phyloP scores from a whole-genome alignment of 1,140 invertebrate genomes.

The Gryllus bimaculatus region DNA sequence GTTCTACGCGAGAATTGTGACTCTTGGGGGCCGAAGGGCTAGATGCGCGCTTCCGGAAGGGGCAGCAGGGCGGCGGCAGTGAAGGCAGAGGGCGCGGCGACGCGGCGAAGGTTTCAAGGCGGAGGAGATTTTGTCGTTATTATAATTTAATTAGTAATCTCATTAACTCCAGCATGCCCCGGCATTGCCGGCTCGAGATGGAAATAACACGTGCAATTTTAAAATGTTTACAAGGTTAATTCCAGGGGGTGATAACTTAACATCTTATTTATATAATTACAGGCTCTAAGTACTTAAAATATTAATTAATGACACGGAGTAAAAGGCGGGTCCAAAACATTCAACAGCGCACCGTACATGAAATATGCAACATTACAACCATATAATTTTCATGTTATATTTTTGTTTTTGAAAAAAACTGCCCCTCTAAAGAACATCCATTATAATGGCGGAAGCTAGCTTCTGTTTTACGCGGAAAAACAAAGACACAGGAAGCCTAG shows the following conservation, averaged over 20 bases:
- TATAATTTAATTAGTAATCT: slow-evolving; percentile 6
- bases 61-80: too few species aligned
- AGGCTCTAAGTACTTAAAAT: background rate
- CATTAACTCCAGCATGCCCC: background rate
- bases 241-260: background rate
- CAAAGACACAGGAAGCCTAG: background rate
- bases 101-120: background rate
- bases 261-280: slow-evolving; percentile 1
- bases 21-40: too few species aligned
- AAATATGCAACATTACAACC: background rate
- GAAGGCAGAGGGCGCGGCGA: too few species aligned
- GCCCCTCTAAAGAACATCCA: background rate
- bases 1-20: too few species aligned
- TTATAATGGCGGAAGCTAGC: background rate
- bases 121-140: background rate
- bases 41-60: too few species aligned
- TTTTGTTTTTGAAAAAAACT: background rate
- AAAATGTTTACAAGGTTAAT: background rate
- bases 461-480: background rate
- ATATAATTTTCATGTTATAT: background rate
- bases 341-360: background rate
- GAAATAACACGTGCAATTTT: slow-evolving; percentile 5
- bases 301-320: background rate
- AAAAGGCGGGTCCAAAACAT: background rate
- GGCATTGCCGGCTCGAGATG: background rate